These are phyloP conservation scores for Gavialis gangeticus DNA, from an alignment of 2,113 vertebrate species.

Conservation along the genomic window DNA sequence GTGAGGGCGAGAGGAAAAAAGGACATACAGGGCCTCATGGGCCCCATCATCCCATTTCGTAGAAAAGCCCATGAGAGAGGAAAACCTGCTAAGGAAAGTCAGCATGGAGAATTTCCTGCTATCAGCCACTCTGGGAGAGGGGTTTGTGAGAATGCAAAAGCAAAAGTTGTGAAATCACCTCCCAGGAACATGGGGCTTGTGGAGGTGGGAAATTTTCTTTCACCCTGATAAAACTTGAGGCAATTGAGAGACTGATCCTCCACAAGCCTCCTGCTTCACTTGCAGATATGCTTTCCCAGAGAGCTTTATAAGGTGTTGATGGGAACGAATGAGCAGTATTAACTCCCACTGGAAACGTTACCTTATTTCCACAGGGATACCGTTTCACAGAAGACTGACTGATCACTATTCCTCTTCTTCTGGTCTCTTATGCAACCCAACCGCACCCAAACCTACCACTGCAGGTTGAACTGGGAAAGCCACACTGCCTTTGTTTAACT, in stretches of 20 bases:
- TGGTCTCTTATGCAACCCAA: not conserved
- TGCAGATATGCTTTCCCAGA: not conserved
- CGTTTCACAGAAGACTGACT: not conserved
- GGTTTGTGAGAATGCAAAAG: not conserved
- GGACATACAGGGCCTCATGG: not conserved
- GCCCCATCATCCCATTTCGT: not conserved
- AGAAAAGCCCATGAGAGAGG: not conserved
- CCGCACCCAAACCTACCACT: not conserved
- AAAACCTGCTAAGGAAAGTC: not conserved
- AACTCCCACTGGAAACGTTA: not conserved
- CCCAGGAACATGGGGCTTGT: not conserved
- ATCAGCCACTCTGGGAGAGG: not conserved
- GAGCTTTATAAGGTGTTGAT: not conserved
- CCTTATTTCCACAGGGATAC: not conserved
- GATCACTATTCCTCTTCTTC: not conserved
- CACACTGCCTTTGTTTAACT: not conserved
- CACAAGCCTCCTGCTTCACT: not conserved
- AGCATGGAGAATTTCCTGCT: not conserved
- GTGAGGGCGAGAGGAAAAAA: not conserved
- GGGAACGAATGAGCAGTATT: not conserved
- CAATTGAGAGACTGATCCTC: not conserved
- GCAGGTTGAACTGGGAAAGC: not conserved
- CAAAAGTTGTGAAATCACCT: not conserved
- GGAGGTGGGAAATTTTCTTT: no score
- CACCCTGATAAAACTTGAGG: not conserved